Evolutionary conservation across 1,140 invertebrate species (phyloP).

Genomic region (Muscidifurax raptorellus): DNA sequence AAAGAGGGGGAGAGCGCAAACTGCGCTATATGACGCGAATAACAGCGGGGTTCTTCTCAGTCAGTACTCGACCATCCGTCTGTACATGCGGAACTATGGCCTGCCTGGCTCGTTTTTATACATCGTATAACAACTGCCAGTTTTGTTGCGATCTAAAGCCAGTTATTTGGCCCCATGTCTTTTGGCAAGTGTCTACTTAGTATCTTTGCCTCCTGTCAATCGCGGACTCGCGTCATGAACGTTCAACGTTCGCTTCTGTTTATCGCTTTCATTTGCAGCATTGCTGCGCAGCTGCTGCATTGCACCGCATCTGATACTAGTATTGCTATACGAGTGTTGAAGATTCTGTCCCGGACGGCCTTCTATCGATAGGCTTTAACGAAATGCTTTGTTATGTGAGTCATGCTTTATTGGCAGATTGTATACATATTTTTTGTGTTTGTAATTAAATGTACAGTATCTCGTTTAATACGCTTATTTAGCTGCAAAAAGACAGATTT

Average conservation of each 20-base stretch:
- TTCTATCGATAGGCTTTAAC: background rate
- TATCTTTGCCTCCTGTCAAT: background rate
- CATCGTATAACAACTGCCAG: background rate
- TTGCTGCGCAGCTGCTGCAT: background rate
- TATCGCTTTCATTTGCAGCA: background rate
- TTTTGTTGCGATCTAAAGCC: background rate
- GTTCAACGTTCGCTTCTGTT: background rate
- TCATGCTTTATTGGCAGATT: background rate
- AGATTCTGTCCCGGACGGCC: background rate
- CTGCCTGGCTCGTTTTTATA: background rate
- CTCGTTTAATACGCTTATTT: too few relatives aligned
- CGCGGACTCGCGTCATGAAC: background rate
- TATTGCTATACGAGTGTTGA: background rate
- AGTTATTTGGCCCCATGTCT: background rate
- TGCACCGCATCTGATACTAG: background rate
- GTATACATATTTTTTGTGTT: background rate
- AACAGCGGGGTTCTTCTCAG: background rate
- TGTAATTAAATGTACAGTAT: background rate
- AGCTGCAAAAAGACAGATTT: background rate
- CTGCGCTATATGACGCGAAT: background rate
- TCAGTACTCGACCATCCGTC: slow-evolving; percentile 14
- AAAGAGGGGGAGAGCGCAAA: background rate
- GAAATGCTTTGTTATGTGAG: slow-evolving; percentile 41
- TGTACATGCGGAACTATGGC: background rate
- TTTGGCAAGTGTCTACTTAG: background rate